Conservation (phyloP, 2,888 invertebrate genomes). For the Troilus luridus region DNA sequence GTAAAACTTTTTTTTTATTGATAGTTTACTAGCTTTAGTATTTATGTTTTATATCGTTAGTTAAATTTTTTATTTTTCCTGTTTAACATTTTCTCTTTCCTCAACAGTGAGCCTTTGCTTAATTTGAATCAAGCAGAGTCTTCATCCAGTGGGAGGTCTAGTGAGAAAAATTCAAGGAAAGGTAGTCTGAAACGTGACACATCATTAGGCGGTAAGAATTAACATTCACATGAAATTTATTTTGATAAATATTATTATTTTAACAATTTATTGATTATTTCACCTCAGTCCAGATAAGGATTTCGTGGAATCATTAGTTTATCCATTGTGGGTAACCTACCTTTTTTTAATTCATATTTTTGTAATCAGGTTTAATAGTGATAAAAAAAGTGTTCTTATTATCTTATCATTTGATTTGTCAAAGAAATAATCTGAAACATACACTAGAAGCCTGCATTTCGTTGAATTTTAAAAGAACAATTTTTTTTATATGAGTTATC, state of each 20-base stretch:
- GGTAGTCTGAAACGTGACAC: slow-evolving; percentile 47
- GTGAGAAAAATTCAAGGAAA: slow-evolving; percentile 42
- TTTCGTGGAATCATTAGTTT: not conserved
- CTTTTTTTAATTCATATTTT: not conserved
- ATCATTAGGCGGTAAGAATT: slow-evolving; percentile 40
- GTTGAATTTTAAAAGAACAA: no score
- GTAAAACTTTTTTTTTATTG: not conserved
- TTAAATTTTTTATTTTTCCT: not conserved
- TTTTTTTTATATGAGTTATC: no score
- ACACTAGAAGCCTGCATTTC: no score
- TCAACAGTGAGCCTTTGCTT: slow-evolving; percentile 5
- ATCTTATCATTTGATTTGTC: not conserved
- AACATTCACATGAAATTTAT: not conserved
- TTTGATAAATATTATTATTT: not conserved
- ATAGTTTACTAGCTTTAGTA: not conserved
- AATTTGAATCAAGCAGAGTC: slow-evolving; percentile 43
- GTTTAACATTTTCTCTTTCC: not conserved
- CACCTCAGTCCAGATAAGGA: not conserved
- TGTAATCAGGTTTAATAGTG: not conserved
- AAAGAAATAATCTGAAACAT: not conserved
- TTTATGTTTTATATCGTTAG: not conserved
- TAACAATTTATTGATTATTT: not conserved
- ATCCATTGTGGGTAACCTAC: not conserved
- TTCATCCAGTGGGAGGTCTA: not conserved
- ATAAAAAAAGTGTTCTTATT: no score